Conservation (phyloP, 2,113 vertebrate genomes). For the Centropus unirufus region DNA sequence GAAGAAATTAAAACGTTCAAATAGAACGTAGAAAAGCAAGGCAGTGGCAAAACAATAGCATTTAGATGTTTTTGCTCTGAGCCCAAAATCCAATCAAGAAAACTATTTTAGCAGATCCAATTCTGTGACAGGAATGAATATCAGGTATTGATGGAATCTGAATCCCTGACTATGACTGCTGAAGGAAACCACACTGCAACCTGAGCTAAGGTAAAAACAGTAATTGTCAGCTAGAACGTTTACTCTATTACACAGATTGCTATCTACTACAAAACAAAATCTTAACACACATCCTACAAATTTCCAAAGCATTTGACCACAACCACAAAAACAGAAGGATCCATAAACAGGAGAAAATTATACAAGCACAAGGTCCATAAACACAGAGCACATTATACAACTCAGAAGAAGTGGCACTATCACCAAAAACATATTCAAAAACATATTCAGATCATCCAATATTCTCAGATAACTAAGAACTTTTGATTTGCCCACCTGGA, state of each 20-base stretch:
- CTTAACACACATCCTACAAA: not conserved
- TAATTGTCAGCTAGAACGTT: not conserved
- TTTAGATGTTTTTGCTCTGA: not conserved
- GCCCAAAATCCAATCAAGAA: slow-evolving; percentile 6
- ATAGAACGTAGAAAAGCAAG: not conserved
- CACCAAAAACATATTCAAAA: not conserved
- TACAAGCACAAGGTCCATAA: not conserved
- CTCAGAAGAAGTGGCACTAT: not conserved
- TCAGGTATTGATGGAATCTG: not conserved
- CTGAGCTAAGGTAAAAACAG: slow-evolving; percentile 26
- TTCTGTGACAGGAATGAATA: not conserved
- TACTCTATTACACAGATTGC: not conserved
- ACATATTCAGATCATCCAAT: not conserved
- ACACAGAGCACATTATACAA: not conserved
- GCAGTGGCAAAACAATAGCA: not conserved
- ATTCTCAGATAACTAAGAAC: not conserved
- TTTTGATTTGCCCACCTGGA: not conserved
- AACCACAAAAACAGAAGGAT: not conserved
- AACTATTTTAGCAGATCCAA: not conserved
- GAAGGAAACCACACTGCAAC: slow-evolving; percentile 11
- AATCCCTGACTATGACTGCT: not conserved
- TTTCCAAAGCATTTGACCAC: slow-evolving; percentile 2
- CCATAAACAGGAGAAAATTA: not conserved
- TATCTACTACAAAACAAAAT: not conserved
- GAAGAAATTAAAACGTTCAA: not conserved